Percentiles rank a stretch among this genome's conserved stretches.
Conservation (phyloP, 2,888 invertebrate genomes). For the Gryllus longicercus region DNA sequence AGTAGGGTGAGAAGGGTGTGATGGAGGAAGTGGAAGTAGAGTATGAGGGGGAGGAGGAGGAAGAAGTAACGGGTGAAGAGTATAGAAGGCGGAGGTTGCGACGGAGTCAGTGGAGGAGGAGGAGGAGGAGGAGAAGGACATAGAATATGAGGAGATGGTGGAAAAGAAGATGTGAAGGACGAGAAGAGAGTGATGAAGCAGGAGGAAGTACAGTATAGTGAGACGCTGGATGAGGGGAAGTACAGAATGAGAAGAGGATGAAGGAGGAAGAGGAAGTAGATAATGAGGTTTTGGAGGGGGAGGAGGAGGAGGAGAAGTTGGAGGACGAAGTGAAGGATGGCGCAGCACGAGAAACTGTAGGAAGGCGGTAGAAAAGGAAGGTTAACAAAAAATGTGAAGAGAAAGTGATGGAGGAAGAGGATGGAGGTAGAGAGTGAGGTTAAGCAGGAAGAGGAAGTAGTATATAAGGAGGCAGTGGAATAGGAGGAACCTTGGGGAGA, state of each 20-base stretch:
- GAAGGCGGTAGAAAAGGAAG: no score
- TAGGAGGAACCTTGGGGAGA: no score
- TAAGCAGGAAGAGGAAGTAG: no score
- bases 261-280: no score
- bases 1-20: not conserved
- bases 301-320: not conserved
- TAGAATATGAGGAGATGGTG: not conserved
- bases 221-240: no score
- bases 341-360: no score
- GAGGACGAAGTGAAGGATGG: not conserved
- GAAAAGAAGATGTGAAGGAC: not conserved
- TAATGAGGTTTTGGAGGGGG: no score
- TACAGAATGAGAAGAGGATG: not conserved
- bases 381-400: not conserved
- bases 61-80: not conserved
- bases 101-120: slow-evolving; percentile 22
- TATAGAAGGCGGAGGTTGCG: no score
- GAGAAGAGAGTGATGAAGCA: not conserved
- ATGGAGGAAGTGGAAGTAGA: not conserved
- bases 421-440: no score
- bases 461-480: no score
- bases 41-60: not conserved
- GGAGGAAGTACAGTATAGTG: not conserved
- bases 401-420: no score
- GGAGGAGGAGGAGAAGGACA: not conserved